Conservation (phyloP, 2,113 vertebrate genomes). For the Emydura subglobosa region DNA sequence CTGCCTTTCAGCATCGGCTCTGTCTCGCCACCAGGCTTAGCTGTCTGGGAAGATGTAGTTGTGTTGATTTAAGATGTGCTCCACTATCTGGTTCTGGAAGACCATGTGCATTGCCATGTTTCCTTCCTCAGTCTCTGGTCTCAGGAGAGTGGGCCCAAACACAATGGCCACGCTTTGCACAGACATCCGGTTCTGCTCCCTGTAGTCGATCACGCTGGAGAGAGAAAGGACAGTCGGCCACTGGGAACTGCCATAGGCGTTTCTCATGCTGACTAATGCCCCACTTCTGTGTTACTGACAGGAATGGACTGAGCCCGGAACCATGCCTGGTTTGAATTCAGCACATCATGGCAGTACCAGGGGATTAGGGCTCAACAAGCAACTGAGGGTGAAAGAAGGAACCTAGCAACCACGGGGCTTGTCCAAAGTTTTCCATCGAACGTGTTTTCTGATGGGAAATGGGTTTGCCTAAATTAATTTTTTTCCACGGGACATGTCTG, state of each 20-base stretch:
- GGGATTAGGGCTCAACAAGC: background rate
- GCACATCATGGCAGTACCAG: background rate
- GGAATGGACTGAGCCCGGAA: background rate
- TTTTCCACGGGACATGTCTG: background rate
- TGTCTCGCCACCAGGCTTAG: constrained; percentile 53
- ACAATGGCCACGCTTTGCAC: constrained; percentile 94
- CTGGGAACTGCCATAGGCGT: background rate
- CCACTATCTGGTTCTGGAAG: constrained; percentile 98
- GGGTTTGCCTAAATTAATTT: background rate
- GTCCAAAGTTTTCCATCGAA: too few species aligned
- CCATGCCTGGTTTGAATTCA: background rate
- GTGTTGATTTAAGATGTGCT: constrained; percentile 91
- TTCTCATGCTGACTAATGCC: background rate
- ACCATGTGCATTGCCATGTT: constrained; percentile 95
- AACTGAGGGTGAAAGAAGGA: background rate
- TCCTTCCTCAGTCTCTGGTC: constrained; percentile 84
- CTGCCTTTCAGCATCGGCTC: background rate
- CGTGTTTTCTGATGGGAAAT: background rate
- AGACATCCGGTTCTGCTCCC: constrained; percentile 93
- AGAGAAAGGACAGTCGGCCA: accelerated
- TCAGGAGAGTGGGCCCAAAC: constrained; percentile 94
- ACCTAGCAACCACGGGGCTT: background rate
- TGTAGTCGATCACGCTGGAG: constrained; percentile 85
- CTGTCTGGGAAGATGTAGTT: constrained; percentile 82
- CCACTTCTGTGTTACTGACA: background rate